Percentiles rank a stretch among this genome's conserved stretches.
Conservation (phyloP, 1,140 invertebrate species). For the Lucilia cuprina region DNA sequence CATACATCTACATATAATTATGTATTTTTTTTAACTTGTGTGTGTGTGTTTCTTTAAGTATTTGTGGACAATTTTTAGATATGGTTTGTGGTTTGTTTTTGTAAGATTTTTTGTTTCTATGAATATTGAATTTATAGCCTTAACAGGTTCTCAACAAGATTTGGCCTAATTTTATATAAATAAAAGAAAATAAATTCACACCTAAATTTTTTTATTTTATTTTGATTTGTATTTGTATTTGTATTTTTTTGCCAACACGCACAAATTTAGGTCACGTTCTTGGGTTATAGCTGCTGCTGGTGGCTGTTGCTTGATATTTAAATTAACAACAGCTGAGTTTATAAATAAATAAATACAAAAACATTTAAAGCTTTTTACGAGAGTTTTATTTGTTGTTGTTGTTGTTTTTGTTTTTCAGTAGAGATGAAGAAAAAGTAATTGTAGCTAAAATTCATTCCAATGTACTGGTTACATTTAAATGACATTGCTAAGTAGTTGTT, state of each 20-base stretch:
- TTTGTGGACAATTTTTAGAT: background rate
- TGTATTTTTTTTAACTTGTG: background rate
- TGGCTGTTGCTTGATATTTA: background rate
- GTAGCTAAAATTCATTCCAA: background rate
- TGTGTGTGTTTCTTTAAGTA: background rate
- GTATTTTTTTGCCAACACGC: background rate
- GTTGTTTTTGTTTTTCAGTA: background rate
- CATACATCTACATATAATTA: background rate
- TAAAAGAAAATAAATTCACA: constrained; percentile 21
- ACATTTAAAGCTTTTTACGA: background rate
- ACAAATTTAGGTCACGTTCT: constrained; percentile 11
- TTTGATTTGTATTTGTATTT: background rate
- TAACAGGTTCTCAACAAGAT: constrained; percentile 27
- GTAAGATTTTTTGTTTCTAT: background rate
- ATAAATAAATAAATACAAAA: background rate
- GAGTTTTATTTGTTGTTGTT: background rate
- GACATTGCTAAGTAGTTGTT: background rate
- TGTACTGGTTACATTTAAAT: background rate
- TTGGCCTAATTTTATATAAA: constrained; percentile 22
- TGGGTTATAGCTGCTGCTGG: background rate
- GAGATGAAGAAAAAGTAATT: background rate
- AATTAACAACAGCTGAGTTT: constrained; percentile 9
- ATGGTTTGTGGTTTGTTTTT: background rate
- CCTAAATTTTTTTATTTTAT: background rate
- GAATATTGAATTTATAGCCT: background rate